Evolutionary conservation across 1,140 invertebrate species (phyloP).

Genomic region (Ooceraea biroi): DNA sequence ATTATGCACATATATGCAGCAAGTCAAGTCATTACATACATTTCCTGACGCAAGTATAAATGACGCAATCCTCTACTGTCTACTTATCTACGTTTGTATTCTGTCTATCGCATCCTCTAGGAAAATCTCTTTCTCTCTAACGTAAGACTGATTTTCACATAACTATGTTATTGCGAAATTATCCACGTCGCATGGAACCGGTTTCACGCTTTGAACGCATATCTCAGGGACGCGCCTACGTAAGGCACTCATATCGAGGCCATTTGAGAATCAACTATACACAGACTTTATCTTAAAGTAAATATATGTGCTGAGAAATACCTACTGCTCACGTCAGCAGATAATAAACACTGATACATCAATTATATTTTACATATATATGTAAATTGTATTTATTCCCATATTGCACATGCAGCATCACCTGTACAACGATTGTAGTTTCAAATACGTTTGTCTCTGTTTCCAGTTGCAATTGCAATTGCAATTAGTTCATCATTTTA

Average conservation of each 20-base stretch:
- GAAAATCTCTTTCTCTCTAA: not conserved
- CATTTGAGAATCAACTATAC: constrained; percentile 2
- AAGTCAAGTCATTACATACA: not conserved
- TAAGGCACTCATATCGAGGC: constrained; percentile 19
- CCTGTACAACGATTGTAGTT: too few species aligned
- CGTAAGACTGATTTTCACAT: constrained; percentile 36
- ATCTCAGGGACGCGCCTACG: constrained; percentile 56
- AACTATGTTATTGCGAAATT: constrained; percentile 56
- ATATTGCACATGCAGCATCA: too few species aligned
- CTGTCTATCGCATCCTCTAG: not conserved
- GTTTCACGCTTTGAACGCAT: constrained; percentile 52
- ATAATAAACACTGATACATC: not conserved
- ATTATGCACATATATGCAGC: not conserved
- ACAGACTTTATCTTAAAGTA: not conserved
- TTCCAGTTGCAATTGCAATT: too few species aligned
- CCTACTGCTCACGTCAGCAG: not conserved
- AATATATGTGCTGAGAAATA: not conserved
- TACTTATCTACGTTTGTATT: not conserved
- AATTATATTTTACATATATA: not conserved
- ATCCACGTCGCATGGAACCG: constrained; percentile 46
- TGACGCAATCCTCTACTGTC: not conserved
- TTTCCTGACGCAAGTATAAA: not conserved
- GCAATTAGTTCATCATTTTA: too few species aligned
- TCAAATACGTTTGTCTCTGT: too few species aligned
- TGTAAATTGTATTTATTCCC: not conserved